Evolutionary conservation across 2,113 vertebrate species (phyloP).

Genomic region (Eclectus roratus): DNA sequence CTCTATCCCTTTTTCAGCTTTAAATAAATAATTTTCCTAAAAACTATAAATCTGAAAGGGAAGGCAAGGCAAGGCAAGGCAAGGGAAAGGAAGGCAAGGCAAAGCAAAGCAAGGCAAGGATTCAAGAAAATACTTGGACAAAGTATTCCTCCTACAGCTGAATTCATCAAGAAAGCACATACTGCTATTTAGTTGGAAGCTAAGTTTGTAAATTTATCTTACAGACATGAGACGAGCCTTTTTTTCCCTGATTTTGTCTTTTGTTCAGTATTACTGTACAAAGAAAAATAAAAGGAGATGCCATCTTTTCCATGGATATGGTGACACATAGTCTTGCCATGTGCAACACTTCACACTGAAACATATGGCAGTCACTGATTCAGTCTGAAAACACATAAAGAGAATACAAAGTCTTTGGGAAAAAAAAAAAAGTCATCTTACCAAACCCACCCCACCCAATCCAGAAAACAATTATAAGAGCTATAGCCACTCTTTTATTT

Average conservation of each 20-base stretch:
- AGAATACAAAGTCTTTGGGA: not conserved
- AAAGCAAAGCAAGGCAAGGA: not conserved
- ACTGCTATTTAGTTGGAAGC: not conserved
- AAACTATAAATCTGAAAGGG: not conserved
- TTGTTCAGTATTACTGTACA: not conserved
- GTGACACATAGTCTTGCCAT: not conserved
- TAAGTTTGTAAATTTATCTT: not conserved
- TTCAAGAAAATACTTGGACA: not conserved
- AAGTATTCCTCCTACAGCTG: not conserved
- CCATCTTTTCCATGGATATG: not conserved
- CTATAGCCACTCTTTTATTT: not conserved
- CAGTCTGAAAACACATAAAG: not conserved
- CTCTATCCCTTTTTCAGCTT: not conserved
- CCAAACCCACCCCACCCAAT: not conserved
- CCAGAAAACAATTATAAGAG: not conserved
- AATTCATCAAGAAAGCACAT: not conserved
- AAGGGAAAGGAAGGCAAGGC: rapidly evolving
- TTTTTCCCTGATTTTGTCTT: not conserved
- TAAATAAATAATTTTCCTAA: not conserved
- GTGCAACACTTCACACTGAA: not conserved
- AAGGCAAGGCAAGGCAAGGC: not conserved
- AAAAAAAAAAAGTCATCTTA: not conserved
- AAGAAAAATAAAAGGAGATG: not conserved
- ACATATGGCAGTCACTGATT: not conserved
- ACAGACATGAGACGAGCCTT: not conserved